These are phyloP conservation scores for Gryllus bimaculatus DNA, from an alignment of 1,140 invertebrate species.

Conservation along the genomic window DNA sequence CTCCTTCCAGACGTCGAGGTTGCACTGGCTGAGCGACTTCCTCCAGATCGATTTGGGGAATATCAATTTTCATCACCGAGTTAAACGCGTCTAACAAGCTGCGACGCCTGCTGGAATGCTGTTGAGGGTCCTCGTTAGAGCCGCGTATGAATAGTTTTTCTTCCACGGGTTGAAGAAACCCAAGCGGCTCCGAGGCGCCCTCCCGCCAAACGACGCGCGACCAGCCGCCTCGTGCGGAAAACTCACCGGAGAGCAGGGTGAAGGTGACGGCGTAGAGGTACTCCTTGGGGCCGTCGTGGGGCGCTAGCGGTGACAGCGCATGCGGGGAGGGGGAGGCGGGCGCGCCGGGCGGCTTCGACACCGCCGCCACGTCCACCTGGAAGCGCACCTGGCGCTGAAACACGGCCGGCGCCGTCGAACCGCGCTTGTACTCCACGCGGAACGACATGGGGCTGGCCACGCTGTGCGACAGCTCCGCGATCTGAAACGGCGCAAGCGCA, in stretches of 20 bases:
- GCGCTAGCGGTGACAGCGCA: background rate
- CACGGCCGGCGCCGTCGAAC: slow-evolving; percentile 84
- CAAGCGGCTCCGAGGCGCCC: no score
- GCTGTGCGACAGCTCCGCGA: slow-evolving; percentile 95
- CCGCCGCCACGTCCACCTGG: slow-evolving; percentile 71
- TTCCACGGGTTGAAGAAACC: no score
- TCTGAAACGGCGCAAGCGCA: slow-evolving; percentile 45
- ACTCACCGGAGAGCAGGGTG: slow-evolving; percentile 83
- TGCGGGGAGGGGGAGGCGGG: background rate
- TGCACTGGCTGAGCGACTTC: no score
- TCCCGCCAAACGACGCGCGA: background rate
- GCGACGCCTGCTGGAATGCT: no score
- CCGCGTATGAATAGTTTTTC: no score
- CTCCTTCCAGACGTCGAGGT: no score
- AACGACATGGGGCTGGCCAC: slow-evolving; percentile 98
- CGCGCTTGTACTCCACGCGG: slow-evolving; percentile 92
- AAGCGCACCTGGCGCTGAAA: slow-evolving; percentile 94
- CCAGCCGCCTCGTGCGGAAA: background rate
- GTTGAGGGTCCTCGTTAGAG: no score
- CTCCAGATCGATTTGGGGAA: no score
- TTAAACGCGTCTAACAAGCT: no score
- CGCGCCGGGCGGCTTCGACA: slow-evolving; percentile 52
- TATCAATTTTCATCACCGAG: no score
- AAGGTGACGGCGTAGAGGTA: slow-evolving; percentile 90
- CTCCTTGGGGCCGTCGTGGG: slow-evolving; percentile 58